Evolutionary conservation across 2,797 vertebrate genomes (phyloP).

Genomic region (Callimico goeldii): DNA sequence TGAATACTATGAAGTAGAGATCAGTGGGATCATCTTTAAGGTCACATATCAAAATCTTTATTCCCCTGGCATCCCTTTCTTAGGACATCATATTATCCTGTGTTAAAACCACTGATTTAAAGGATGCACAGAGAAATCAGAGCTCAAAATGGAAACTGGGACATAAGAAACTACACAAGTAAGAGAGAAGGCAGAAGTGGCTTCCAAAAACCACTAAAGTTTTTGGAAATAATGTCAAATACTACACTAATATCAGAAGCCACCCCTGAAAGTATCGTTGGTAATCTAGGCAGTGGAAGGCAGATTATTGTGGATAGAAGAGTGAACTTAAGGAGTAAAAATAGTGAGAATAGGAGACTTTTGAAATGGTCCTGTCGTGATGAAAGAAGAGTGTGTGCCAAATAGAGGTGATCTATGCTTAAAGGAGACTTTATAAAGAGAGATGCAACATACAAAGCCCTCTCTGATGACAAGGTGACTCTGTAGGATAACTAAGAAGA

Average conservation of each 20-base stretch:
- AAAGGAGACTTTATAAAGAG: background rate
- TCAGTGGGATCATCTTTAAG: background rate
- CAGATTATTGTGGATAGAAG: background rate
- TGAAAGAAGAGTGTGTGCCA: background rate
- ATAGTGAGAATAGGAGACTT: background rate
- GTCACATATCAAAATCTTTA: background rate
- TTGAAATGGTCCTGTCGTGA: background rate
- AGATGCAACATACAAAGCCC: background rate
- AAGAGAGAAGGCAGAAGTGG: background rate
- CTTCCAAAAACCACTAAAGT: background rate
- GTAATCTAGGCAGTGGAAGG: background rate
- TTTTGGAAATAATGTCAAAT: background rate
- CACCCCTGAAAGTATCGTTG: background rate
- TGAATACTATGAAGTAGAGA: background rate
- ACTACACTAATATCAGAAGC: background rate
- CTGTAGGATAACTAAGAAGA: background rate
- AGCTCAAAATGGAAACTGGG: background rate
- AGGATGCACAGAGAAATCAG: background rate
- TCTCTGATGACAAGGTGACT: background rate
- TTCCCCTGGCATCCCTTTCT: background rate
- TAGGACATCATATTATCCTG: background rate
- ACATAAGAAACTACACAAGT: background rate
- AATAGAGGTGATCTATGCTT: background rate
- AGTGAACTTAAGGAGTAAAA: background rate
- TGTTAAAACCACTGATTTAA: background rate